Percentiles rank a stretch among this genome's conserved stretches.
Evolutionary conservation across 2,888 invertebrate species (phyloP).

Genomic region (Ditula angustiorana): DNA sequence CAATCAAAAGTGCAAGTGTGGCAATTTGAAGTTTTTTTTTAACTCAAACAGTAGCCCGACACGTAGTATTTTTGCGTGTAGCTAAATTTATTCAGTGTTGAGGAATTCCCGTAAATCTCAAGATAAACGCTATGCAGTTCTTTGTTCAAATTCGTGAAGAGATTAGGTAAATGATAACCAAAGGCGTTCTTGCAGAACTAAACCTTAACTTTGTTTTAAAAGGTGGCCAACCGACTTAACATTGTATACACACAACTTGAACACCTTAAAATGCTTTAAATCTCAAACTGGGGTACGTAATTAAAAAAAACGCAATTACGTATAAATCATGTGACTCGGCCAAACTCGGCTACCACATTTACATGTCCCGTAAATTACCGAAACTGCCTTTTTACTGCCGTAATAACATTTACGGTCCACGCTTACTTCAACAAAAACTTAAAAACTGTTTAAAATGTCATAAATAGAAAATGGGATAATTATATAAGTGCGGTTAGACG

Average conservation of each 20-base stretch:
- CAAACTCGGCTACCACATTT: conserved; percentile 68
- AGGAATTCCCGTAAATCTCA: conserved; percentile 22
- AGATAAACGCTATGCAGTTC: conserved; percentile 27
- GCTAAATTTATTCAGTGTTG: conserved; percentile 27
- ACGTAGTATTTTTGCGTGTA: neutral
- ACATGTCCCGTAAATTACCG: conserved; percentile 78
- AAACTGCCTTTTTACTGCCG: conserved; percentile 80
- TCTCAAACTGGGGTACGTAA: conserved; percentile 29
- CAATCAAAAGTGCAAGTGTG: neutral
- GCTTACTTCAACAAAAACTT: conserved; percentile 80
- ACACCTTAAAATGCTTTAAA: conserved; percentile 23
- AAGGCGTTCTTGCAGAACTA: conserved; percentile 31
- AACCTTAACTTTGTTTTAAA: conserved; percentile 34
- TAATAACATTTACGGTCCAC: conserved; percentile 78
- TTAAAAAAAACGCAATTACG: conserved; percentile 48
- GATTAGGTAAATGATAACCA: conserved; percentile 33
- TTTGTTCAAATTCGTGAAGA: conserved; percentile 33
- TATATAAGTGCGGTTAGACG: conserved; percentile 74
- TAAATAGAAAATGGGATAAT: conserved; percentile 80
- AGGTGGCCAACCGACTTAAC: conserved; percentile 32
- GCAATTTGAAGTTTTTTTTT: too few species aligned
- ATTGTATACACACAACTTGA: conserved; percentile 26
- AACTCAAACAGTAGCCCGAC: neutral
- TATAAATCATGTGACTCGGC: conserved; percentile 68
- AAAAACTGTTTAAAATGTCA: conserved; percentile 80